These are phyloP conservation scores for Eubasilissa regina DNA, from an alignment of 1,140 invertebrate species.

Conservation along the genomic window DNA sequence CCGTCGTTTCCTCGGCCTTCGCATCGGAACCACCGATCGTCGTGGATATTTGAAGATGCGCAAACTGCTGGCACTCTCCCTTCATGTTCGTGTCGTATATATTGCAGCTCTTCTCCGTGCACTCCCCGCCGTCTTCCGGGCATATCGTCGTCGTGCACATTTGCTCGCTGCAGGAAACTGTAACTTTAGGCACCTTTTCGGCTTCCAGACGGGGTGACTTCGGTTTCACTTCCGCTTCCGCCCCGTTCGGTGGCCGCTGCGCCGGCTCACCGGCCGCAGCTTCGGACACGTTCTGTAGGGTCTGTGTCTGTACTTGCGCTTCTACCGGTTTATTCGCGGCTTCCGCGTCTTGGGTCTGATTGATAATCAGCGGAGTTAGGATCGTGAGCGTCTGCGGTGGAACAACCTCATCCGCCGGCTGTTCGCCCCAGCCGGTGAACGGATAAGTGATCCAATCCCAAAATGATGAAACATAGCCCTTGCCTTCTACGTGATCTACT, in stretches of 20 bases:
- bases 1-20: background rate
- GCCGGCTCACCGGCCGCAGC: background rate
- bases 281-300: background rate
- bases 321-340: background rate
- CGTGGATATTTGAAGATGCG: conserved; percentile 52
- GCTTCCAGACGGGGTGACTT: conserved; percentile 41
- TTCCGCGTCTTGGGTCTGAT: conserved; percentile 28
- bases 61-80: conserved; percentile 68
- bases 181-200: conserved; percentile 63
- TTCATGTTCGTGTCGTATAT: conserved; percentile 70
- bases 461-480: conserved; percentile 66
- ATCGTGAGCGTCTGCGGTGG: conserved; percentile 22
- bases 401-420: conserved; percentile 43
- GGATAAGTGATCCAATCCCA: conserved; percentile 71
- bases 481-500: conserved; percentile 60
- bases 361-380: conserved; percentile 19
- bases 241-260: background rate
- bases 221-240: background rate
- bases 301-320: background rate
- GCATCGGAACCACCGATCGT: background rate
- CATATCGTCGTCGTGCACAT: conserved; percentile 68
- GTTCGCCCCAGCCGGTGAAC: conserved; percentile 66
- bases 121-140: conserved; percentile 64
- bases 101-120: conserved; percentile 67
- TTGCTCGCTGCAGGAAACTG: conserved; percentile 69